Base-by-base conservation (phyloP, 2,888 invertebrate species). In the Hydropsyche betteni region DNA sequence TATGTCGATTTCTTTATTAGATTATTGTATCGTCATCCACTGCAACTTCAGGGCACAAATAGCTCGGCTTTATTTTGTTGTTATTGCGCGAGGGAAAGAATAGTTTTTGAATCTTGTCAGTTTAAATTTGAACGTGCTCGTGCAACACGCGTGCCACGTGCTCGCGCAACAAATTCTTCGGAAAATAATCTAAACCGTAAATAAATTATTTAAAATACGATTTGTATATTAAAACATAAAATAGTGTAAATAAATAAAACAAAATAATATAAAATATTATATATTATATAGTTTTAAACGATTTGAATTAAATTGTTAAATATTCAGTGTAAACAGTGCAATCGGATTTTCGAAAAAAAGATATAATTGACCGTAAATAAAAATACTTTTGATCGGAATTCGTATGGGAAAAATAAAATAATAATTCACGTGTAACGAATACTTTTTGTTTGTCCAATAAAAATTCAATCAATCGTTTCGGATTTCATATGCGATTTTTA, bases 31-130 rank as follows among this genome's bases (percentile, higher is more conserved):
- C 10, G 74, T 14, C 61, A 14, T 61, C 14, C 58, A 36, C 74
- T 69, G 73, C 52, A 51, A 53, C 77, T 50, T 71, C 70, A 61
- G 72, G 14, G 69, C 75, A 74, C 72, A 78, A 78, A 76, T 76
- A 76, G 72, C 76, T 68, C 69, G 33, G 78, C 64, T 68, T 68
- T 78, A 78, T 78, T 76, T 78, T 76, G 78, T 76, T 78, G 75
- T 78, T 78, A 76, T 78, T 73, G 74, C 69, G 72, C 55, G 64
- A 72, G 69, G 58, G 76, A 76, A 75, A 77, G 75, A 76, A 76
- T 76, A 58, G 72, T 74, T 78, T 78, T 78, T 78, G 73, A 75
- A 78, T 70, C 61, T 72, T 74, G 78, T 78, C 78, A 78, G 78
- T 78, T 78, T 69, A 33, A 75, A 74, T 72, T 71, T 76, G 78